Evolutionary conservation across 2,888 invertebrate species (phyloP), one percentile per base, ranked within the genome.

Genomic region (Athalia rosae): DNA sequence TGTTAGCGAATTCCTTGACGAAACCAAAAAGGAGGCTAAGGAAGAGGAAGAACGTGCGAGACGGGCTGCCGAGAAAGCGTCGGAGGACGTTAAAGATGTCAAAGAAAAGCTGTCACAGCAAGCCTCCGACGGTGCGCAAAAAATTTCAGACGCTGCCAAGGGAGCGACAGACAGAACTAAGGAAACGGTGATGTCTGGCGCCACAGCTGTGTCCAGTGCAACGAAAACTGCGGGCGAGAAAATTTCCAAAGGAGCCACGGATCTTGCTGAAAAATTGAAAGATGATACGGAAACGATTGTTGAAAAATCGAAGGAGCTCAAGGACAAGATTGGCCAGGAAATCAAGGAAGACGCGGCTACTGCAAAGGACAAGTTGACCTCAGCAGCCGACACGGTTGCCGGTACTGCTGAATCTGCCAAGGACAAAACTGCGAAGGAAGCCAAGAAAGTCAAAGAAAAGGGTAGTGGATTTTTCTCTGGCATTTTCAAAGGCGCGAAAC

Each of bases 401-500:
- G 67, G 11, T 80, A 80, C 64, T 80, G 82, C 8, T 81, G 82
- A 80, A 78, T 7, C 53, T 41, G 59, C 11, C 9, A 78, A 50
- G 61, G 0, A 82, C 3, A 81, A 82, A 11, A 47, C 76, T n/a
- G 76, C 79, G 3, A 84, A 83, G 9, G 81, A 82, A 3, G 80
- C 79, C 4, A 82, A 80, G 61, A 82, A 83, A 48, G 76, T 79
- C 1, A 84, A 83, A 78, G 84, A 81, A 13, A 84, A 84, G 63
- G 66, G 81, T 0, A 80, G 82, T 43, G 82, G 84, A 3, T 83
- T 83, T 56, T 79, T 84, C 4, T 83, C 85, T 3, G 83, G 81
- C 4, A 81, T 84, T 5, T 83, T 84, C 58, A 82, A 83, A 41
- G 81, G 82, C 6, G 80, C 78, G 0, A 83, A 84, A 71, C 79